phyloP scores from a whole-genome alignment of 2,113 vertebrate species.

The Silurus asotus region DNA sequence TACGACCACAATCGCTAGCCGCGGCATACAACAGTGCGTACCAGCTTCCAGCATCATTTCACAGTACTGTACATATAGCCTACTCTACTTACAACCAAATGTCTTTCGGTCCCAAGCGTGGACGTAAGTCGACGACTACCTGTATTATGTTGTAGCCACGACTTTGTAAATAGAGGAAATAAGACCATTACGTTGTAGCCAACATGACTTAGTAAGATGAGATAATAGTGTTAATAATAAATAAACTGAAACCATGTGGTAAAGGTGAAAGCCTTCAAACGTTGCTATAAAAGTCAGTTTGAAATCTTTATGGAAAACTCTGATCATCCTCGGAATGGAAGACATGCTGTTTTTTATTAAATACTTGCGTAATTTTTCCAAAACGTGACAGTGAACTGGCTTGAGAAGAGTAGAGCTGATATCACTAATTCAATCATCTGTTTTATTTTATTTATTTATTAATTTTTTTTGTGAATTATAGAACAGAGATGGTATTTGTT shows the following conservation, averaged over 20 bases:
- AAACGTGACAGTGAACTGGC: neutral
- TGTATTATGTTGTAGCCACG: too few species aligned
- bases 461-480: neutral
- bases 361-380: neutral
- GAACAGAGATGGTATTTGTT: neutral
- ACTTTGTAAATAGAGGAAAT: too few species aligned
- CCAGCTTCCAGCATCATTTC: too few species aligned
- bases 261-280: neutral
- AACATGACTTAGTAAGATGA: too few species aligned
- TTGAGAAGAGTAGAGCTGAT: neutral
- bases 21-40: too few species aligned
- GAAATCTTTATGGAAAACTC: neutral
- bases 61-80: too few species aligned
- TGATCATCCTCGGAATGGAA: neutral
- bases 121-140: too few species aligned
- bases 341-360: neutral
- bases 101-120: too few species aligned
- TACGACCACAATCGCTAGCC: too few species aligned
- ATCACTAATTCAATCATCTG: neutral
- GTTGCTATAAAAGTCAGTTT: neutral
- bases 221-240: neutral
- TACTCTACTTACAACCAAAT: too few species aligned
- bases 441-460: neutral
- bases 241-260: neutral
- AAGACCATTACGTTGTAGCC: too few species aligned